phyloP scores from a whole-genome alignment of 2,113 vertebrate genomes.

The Mustela lutreola region DNA sequence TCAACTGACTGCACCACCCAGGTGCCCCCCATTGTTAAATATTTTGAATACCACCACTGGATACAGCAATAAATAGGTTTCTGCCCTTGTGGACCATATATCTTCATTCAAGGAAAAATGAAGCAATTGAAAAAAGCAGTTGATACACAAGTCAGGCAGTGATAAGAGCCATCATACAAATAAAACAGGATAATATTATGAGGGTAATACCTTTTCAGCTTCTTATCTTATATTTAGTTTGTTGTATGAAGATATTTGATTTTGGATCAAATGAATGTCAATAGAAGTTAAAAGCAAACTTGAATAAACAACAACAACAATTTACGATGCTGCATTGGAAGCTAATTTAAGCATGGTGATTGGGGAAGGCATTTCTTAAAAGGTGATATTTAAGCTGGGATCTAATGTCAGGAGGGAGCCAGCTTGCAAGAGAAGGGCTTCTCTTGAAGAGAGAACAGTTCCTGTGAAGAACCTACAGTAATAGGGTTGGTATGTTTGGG shows the following conservation, averaged over 20 bases:
- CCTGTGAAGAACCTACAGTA: not conserved
- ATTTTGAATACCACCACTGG: not conserved
- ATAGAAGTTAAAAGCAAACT: slow-evolving; percentile 86
- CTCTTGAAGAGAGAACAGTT: not conserved
- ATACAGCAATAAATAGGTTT: not conserved
- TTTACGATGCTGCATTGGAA: accelerated
- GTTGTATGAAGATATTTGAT: slow-evolving; percentile 78
- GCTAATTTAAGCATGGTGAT: not conserved
- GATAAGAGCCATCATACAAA: not conserved
- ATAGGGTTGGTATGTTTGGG: not conserved
- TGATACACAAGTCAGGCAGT: not conserved
- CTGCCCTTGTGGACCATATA: not conserved
- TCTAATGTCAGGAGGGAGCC: not conserved
- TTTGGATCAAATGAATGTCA: slow-evolving; percentile 82
- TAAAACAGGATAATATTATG: not conserved
- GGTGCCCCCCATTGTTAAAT: not conserved
- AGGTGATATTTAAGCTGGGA: not conserved
- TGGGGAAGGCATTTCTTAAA: not conserved
- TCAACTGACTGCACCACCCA: not conserved
- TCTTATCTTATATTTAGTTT: slow-evolving; percentile 84
- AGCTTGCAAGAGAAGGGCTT: not conserved
- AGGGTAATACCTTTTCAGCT: slow-evolving; percentile 75
- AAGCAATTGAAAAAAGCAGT: not conserved
- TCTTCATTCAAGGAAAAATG: not conserved
- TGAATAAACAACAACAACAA: slow-evolving; percentile 62